Base-by-base conservation (phyloP, 2,888 invertebrate genomes). In the Thereva unica region DNA sequence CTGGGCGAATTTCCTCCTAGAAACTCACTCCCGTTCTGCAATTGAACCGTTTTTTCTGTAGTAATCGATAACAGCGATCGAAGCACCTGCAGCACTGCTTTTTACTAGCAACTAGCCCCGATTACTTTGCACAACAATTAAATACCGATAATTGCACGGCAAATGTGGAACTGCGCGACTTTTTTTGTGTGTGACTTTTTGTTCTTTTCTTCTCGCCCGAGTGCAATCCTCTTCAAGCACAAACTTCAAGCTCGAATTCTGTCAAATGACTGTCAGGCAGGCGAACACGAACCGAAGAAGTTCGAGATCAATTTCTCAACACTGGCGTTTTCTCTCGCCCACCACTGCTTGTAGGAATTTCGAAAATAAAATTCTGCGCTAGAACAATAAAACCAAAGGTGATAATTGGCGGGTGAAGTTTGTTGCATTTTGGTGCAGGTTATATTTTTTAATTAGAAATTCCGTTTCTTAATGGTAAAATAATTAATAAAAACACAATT, bases 211-310 rank as follows among this genome's bases (percentile, higher is more conserved):
- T 23, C 40, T 50, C 37, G 50, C 49, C 41, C 41, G 50, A 50
- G 41, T 49, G 12, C 47, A 47, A 45, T 59, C 47, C 47, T 47
- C 57, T 37, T 47, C 37, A 59, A 37, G 47, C 57, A n/a, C n/a
- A 59, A 59, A 59, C 47, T 47, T 59, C 57, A 59, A 59, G 47
- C 47, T 47, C 50, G 61, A 41, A 34, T 50, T 49, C 49, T 61
- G 61, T 61, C 61, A 61, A 61, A 61, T 50, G 57, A 59, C 61
- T 61, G 61, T 61, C 50, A 61, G 45, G 41, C 38, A 41, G 9
- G 55, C 40, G 23, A 23, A 23, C 1, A 23, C 23, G 23, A 23
- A 23, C 23, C 23, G 23, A 23, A 23, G 23, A 23, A 23, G 23
- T 55, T 55, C 41, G 55, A 55, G 23, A 38, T 38, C 38, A 23